Evolutionary conservation across 2,113 vertebrate genomes (phyloP), one percentile per base, ranked within the genome.

Genomic region (Athene noctua): DNA sequence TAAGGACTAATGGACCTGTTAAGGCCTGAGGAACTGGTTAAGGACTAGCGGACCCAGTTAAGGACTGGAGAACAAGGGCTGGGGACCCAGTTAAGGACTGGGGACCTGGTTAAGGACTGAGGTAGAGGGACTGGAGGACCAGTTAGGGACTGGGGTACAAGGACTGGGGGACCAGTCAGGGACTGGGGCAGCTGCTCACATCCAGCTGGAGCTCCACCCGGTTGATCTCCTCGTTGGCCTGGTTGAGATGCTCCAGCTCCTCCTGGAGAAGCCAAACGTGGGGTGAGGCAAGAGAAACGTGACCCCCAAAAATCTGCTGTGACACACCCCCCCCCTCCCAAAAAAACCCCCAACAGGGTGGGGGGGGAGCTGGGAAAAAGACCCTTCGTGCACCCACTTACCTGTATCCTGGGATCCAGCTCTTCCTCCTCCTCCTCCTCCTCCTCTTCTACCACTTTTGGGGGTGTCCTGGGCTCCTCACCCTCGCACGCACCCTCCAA

Each of bases 151-250:
- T 42, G 42, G 42, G 12, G 42, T 13, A 42, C 42, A 42, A 42
- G 42, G 42, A 42, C 10, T 14, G 9, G 21, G 18, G 6, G 1
- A 22, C 29, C 59, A 51, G 26, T 63, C 25, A 22, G 3, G 19
- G 16, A 7, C 34, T 29, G 10, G 58, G 18, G 21, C 9, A 26
- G 34, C 15, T 30, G 96, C 99, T 99, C 95, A 99, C 99, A 26
- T 99, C 99, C 90, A 99, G 95, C 96, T 99, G 98, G 32, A 99
- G 98, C 92, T 99, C 99, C 97, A 99, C 98, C 46, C 98, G 98
- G 96, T 99, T 99, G 92, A 99, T 99, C 95, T 99, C 98, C 66
- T 98, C 98, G 2, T 99, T 99, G 94, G 99, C 99, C 97, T 99
- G 98, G 97, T 99, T 99, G 81, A 99, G 97, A 26, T 99, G 99